These are phyloP conservation scores for Hyppa rectilinea DNA, from an alignment of 2,888 invertebrate species.

Conservation along the genomic window DNA sequence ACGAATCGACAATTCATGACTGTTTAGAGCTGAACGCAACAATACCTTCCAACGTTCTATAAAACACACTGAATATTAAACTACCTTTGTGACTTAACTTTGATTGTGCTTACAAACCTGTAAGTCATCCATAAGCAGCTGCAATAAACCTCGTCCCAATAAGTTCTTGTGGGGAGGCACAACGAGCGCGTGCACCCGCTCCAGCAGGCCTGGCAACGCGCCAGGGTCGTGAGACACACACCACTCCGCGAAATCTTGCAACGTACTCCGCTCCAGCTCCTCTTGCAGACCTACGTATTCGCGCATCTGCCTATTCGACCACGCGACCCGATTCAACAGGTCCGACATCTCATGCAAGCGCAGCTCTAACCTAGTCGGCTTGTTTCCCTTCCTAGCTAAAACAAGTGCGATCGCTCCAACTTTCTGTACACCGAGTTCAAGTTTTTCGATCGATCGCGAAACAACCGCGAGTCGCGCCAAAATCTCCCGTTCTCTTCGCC, in stretches of 20 bases:
- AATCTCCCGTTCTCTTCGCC: constrained; percentile 91
- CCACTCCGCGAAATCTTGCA: constrained; percentile 93
- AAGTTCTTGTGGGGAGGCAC: constrained; percentile 86
- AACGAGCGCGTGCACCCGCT: constrained; percentile 92
- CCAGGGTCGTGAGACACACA: constrained; percentile 92
- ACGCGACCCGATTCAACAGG: constrained; percentile 90
- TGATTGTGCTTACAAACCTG: constrained; percentile 76
- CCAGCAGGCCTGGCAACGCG: constrained; percentile 92
- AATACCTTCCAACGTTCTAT: constrained; percentile 13
- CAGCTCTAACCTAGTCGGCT: constrained; percentile 89
- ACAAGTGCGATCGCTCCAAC: constrained; percentile 75
- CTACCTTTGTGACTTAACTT: constrained; percentile 3
- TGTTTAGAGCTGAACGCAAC: constrained; percentile 12
- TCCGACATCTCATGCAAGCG: constrained; percentile 92
- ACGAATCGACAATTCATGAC: constrained; percentile 41
- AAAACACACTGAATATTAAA: neutral
- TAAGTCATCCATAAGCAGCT: constrained; percentile 79
- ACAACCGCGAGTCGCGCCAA: constrained; percentile 85
- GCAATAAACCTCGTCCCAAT: constrained; percentile 86
- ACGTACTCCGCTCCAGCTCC: constrained; percentile 91
- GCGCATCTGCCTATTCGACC: constrained; percentile 91
- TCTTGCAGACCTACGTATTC: constrained; percentile 89
- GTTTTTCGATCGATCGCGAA: constrained; percentile 76
- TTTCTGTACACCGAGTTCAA: constrained; percentile 80
- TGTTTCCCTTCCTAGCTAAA: constrained; percentile 82